Conservation (phyloP, 2,797 vertebrate species). For the Myotis findleyi region DNA sequence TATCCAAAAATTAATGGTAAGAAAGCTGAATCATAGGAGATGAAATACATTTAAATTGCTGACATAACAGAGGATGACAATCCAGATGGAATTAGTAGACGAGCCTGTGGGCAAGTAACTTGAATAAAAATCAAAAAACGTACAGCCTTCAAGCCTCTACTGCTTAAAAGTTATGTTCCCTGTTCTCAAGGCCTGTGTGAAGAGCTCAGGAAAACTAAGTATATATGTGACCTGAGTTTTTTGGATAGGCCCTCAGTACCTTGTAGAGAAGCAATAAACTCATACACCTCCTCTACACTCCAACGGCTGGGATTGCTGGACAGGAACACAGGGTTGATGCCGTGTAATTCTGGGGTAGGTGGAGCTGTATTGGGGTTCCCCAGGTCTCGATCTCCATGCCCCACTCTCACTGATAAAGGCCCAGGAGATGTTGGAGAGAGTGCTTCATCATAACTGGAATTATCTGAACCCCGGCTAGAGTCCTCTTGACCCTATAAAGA, state of each 20-base stretch:
- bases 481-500: conserved; percentile 91
- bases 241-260: conserved; percentile 85
- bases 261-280: conserved; percentile 98
- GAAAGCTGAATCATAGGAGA: neutral
- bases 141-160: neutral
- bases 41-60: neutral
- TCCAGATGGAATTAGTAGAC: neutral
- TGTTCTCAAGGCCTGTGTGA: neutral
- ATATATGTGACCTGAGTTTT: neutral
- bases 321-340: conserved; percentile 93
- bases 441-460: conserved; percentile 96
- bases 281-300: conserved; percentile 97
- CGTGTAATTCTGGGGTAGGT: conserved; percentile 90
- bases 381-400: conserved; percentile 89
- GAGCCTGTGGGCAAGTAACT: neutral
- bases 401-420: conserved; percentile 92
- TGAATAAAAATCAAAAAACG: neutral
- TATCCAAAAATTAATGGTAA: neutral
- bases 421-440: conserved; percentile 93
- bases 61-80: neutral
- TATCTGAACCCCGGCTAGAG: conserved; percentile 95
- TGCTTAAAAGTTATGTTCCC: neutral
- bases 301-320: conserved; percentile 95
- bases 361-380: conserved; percentile 89
- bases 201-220: neutral